Percentiles rank a stretch among this genome's conserved stretches.
phyloP scores from a whole-genome alignment of 92 coral and sea anemone species.

The Porites cylindrica region DNA sequence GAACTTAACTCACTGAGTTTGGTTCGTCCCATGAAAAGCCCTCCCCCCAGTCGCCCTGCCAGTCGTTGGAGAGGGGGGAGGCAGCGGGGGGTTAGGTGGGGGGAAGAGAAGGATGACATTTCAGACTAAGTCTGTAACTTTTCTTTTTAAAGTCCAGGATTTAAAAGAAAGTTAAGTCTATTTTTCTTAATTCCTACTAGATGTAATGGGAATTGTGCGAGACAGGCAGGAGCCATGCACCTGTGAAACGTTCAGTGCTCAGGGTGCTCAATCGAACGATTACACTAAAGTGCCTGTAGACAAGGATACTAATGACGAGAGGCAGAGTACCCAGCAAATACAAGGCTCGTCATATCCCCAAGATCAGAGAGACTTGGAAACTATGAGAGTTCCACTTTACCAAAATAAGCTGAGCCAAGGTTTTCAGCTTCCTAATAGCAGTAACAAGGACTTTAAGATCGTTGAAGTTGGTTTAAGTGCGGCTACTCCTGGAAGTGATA shows the following conservation, averaged over 20 bases:
- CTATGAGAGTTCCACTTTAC: not conserved
- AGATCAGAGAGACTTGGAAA: not conserved
- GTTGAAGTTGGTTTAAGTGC: not conserved
- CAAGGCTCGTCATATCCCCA: not conserved
- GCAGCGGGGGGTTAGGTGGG: no score
- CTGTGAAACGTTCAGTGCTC: constrained; percentile 50
- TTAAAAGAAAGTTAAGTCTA: not conserved
- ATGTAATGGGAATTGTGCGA: constrained; percentile 66
- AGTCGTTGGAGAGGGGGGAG: no score
- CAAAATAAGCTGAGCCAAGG: not conserved
- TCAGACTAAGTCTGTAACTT: no score
- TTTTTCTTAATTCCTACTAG: constrained; percentile 21
- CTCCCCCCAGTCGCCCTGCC: no score
- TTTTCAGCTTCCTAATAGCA: not conserved
- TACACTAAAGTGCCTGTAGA: constrained; percentile 9
- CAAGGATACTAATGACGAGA: not conserved
- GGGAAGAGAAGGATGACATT: no score
- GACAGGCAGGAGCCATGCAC: constrained; percentile 64
- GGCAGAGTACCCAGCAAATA: not conserved
- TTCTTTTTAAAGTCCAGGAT: not conserved
- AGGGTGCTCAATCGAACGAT: constrained; percentile 1
- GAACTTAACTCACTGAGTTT: no score
- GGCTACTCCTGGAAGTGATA: not conserved
- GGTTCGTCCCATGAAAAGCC: no score
- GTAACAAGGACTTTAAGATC: not conserved